Percentiles rank a stretch among this genome's conserved stretches.
Conservation (phyloP, 2,113 vertebrate genomes). For the Halcyon senegalensis region DNA sequence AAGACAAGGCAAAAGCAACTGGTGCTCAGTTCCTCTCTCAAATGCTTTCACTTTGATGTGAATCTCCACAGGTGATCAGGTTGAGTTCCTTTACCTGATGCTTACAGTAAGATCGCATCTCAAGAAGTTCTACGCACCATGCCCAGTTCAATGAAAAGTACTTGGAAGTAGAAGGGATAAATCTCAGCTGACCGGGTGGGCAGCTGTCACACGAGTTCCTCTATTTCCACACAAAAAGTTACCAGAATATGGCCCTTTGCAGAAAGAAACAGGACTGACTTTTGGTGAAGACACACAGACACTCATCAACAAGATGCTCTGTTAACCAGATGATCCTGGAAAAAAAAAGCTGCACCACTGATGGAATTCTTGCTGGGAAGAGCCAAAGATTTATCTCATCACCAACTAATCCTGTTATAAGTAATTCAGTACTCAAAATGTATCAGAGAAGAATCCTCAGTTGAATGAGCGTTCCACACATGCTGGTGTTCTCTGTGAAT, state of each 20-base stretch:
- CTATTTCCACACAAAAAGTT: neutral
- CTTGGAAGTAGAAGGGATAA: neutral
- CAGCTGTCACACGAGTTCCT: neutral
- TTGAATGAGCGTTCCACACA: neutral
- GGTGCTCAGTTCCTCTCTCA: neutral
- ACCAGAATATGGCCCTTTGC: neutral
- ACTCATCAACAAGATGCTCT: neutral
- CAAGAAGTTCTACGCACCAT: neutral
- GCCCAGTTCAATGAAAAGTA: neutral
- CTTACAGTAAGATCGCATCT: neutral
- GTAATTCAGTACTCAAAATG: neutral
- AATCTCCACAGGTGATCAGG: neutral
- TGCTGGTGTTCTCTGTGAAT: neutral
- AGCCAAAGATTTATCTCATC: constrained; percentile 31
- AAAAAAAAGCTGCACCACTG: neutral
- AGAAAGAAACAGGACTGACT: neutral
- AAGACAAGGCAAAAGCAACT: neutral
- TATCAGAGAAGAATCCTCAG: constrained; percentile 3
- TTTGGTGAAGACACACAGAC: neutral
- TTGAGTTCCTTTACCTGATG: neutral
- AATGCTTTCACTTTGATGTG: neutral
- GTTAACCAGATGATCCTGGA: neutral
- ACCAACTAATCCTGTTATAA: constrained; percentile 14
- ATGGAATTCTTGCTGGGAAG: neutral
- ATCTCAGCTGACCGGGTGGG: neutral